phyloP scores from a whole-genome alignment of 1,140 invertebrate species.

The Aleiodes sp. region DNA sequence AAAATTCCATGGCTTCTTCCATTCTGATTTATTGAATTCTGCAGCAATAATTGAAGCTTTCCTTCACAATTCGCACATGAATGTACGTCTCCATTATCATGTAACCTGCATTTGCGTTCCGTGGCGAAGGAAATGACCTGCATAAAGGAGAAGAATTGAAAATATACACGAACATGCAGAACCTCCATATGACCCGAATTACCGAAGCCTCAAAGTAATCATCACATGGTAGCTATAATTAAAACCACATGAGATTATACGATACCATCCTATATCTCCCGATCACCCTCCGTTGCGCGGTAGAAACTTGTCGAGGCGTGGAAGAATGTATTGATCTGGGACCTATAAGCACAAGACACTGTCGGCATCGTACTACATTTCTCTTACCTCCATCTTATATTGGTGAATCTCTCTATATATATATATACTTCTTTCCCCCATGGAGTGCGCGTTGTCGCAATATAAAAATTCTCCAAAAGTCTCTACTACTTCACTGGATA shows the following conservation, averaged over 20 bases:
- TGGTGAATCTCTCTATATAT: slow-evolving; percentile 24
- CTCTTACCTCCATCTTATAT: slow-evolving; percentile 14
- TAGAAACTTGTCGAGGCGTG: slow-evolving; percentile 55
- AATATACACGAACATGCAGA: too few relatives aligned
- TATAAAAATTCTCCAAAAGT: slow-evolving; percentile 37
- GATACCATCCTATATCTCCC: not conserved
- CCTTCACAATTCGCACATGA: too few relatives aligned
- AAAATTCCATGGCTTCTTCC: too few relatives aligned
- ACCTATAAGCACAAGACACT: slow-evolving; percentile 55
- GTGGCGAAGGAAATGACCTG: too few relatives aligned
- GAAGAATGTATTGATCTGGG: slow-evolving; percentile 64
- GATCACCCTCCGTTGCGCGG: slow-evolving; percentile 43
- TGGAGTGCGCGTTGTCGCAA: slow-evolving; percentile 16
- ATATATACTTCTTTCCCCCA: not conserved
- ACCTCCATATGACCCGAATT: too few relatives aligned
- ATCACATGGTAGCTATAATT: too few relatives aligned
- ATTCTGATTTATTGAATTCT: too few relatives aligned
- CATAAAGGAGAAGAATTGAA: too few relatives aligned
- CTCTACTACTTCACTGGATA: not conserved
- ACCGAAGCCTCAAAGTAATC: too few relatives aligned
- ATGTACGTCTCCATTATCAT: too few relatives aligned
- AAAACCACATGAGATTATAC: not conserved
- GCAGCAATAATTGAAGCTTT: too few relatives aligned
- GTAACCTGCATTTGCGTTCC: too few relatives aligned
- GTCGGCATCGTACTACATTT: slow-evolving; percentile 56